A percentile compares a stretch with the other conserved stretches of the same genome.
phyloP scores from a whole-genome alignment of 1,140 invertebrate species.

The Procambarus virginalis region DNA sequence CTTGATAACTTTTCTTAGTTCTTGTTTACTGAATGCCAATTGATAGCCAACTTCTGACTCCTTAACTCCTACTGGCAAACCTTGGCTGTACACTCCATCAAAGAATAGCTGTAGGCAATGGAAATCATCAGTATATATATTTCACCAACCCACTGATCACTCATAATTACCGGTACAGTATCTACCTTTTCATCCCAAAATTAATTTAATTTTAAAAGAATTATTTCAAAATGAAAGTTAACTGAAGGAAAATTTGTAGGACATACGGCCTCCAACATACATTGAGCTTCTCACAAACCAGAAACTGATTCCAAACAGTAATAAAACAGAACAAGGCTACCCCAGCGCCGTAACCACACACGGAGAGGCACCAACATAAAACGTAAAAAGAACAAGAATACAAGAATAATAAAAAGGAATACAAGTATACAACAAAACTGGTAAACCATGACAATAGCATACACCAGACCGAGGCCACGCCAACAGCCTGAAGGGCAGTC shows the following conservation, averaged over 20 bases:
- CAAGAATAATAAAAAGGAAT: no score
- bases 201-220: not conserved
- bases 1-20: slow-evolving; percentile 94
- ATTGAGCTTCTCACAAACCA: slow-evolving; percentile 96
- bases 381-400: no score
- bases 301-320: no score
- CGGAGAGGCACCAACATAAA: no score
- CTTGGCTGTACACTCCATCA: slow-evolving; percentile 77
- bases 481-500: no score
- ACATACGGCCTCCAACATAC: slow-evolving; percentile 78
- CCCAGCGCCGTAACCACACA: no score
- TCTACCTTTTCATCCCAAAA: no score
- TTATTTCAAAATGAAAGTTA: not conserved
- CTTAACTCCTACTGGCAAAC: slow-evolving; percentile 93
- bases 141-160: not conserved
- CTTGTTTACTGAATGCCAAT: slow-evolving; percentile 97
- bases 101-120: slow-evolving; percentile 84
- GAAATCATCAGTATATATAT: not conserved
- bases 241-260: not conserved
- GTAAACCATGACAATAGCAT: no score
- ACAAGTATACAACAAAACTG: no score
- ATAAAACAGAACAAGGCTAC: no score
- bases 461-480: no score
- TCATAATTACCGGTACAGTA: not conserved
- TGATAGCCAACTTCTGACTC: slow-evolving; percentile 98